These are phyloP conservation scores for Ephydatia muelleri DNA, from an alignment of 37 sponge, comb jelly and placozoan species.

Conservation along the genomic window DNA sequence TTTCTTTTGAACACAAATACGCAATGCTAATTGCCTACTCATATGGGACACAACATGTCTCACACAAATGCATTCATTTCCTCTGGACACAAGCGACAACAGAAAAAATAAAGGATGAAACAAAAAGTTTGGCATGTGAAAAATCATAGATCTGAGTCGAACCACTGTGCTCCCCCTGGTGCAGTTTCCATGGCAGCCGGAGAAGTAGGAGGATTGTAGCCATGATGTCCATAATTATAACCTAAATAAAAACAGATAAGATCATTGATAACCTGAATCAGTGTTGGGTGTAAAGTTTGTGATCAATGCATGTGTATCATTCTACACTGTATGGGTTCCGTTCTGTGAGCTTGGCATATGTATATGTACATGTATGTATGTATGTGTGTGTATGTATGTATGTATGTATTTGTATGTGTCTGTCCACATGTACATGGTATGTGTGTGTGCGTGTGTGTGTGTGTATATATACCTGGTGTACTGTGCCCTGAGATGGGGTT, in stretches of 20 bases:
- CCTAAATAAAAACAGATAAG: too few species aligned
- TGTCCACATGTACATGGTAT: too few species aligned
- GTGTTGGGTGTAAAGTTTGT: too few species aligned
- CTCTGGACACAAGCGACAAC: neutral
- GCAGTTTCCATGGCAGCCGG: constrained; percentile 75
- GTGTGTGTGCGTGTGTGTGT: too few species aligned
- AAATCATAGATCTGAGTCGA: constrained; percentile 52
- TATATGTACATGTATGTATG: too few species aligned
- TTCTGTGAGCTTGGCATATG: too few species aligned
- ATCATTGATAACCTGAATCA: too few species aligned
- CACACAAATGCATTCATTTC: neutral
- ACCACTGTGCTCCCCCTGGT: constrained; percentile 25
- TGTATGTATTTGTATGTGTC: constrained; percentile 22
- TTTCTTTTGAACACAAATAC: neutral
- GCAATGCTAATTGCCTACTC: neutral
- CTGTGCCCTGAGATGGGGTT: constrained; percentile 13
- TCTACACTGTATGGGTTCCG: too few species aligned
- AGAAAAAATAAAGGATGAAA: neutral
- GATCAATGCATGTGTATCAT: too few species aligned
- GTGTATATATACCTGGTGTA: constrained; percentile 2
- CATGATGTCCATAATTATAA: constrained; percentile 25
- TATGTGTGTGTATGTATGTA: too few species aligned
- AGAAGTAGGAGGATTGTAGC: constrained; percentile 58
- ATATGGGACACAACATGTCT: neutral
- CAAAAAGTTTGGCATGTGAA: neutral